Conservation (phyloP, 1,140 invertebrate species). For the Ptiloglossa arizonensis region DNA sequence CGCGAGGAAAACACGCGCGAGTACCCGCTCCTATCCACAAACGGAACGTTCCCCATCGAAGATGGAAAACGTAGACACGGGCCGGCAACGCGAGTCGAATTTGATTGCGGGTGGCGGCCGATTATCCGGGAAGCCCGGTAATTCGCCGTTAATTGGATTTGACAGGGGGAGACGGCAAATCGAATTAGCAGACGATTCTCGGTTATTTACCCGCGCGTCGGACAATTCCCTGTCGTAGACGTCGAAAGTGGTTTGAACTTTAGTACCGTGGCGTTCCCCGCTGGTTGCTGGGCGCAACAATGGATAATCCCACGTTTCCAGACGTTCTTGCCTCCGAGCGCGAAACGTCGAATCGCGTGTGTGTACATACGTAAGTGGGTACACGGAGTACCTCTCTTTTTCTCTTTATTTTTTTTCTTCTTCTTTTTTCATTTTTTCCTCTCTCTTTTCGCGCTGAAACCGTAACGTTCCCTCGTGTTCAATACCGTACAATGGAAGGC, state of each 20-base stretch:
- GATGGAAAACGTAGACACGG: constrained; percentile 36
- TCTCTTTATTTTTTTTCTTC: no score
- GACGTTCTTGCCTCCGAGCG: constrained; percentile 12
- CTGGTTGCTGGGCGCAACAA: not conserved
- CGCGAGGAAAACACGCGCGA: no score
- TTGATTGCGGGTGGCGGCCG: constrained; percentile 57
- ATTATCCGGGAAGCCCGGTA: constrained; percentile 62
- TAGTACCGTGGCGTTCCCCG: not conserved
- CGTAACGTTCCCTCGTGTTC: no score
- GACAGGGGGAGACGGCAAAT: constrained; percentile 55
- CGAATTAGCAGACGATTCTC: constrained; percentile 64
- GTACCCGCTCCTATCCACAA: no score
- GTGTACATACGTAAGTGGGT: no score
- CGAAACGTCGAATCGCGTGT: constrained; percentile 16
- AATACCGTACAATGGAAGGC: constrained; percentile 11
- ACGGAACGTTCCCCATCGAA: no score
- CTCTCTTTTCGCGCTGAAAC: no score
- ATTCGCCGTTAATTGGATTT: constrained; percentile 62
- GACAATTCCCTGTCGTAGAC: constrained; percentile 51
- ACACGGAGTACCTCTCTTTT: no score
- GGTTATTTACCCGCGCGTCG: constrained; percentile 63
- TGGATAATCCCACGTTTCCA: constrained; percentile 18
- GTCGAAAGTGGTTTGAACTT: constrained; percentile 46
- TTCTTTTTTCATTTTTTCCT: no score
- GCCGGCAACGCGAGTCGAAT: constrained; percentile 39